Conservation (phyloP, 2,113 vertebrate genomes). For the Saccopteryx bilineata region DNA sequence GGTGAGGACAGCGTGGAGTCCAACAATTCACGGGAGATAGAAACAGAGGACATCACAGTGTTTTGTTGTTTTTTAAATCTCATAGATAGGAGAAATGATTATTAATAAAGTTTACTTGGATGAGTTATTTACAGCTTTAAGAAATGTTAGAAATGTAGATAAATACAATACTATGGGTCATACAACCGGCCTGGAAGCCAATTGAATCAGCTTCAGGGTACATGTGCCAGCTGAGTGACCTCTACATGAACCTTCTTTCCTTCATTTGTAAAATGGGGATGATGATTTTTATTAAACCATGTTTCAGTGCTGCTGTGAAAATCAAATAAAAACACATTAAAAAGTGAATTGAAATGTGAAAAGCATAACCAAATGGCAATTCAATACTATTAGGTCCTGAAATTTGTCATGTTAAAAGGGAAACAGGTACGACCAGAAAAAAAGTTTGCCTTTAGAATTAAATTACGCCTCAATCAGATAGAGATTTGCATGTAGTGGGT, state of each 20-base stretch:
- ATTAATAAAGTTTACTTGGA: conserved; percentile 75
- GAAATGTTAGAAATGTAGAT: conserved; percentile 47
- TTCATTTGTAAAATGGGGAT: conserved; percentile 58
- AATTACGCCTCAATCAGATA: conserved; percentile 65
- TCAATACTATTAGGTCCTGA: conserved; percentile 68
- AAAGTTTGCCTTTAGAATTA: conserved; percentile 66
- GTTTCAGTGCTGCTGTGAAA: conserved; percentile 65
- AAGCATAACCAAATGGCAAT: conserved; percentile 75
- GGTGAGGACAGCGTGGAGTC: background rate
- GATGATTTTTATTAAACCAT: conserved; percentile 66
- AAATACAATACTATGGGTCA: conserved; percentile 23
- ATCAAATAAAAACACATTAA: conserved; percentile 77
- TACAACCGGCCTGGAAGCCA: conserved; percentile 34
- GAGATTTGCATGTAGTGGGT: background rate
- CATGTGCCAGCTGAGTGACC: conserved; percentile 55
- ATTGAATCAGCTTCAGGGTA: background rate
- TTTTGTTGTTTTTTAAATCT: background rate
- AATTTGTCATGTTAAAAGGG: conserved; percentile 64
- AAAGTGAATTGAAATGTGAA: conserved; percentile 72
- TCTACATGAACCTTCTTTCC: conserved; percentile 58
- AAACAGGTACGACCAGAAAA: background rate
- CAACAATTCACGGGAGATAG: conserved; percentile 18
- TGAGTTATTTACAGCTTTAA: conserved; percentile 72
- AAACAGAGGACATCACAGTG: conserved; percentile 32
- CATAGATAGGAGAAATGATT: conserved; percentile 49